A percentile compares a stretch with the other conserved stretches of the same genome.
These are phyloP conservation scores for Argentina silus DNA, from an alignment of 2,797 vertebrate species.

Conservation along the genomic window DNA sequence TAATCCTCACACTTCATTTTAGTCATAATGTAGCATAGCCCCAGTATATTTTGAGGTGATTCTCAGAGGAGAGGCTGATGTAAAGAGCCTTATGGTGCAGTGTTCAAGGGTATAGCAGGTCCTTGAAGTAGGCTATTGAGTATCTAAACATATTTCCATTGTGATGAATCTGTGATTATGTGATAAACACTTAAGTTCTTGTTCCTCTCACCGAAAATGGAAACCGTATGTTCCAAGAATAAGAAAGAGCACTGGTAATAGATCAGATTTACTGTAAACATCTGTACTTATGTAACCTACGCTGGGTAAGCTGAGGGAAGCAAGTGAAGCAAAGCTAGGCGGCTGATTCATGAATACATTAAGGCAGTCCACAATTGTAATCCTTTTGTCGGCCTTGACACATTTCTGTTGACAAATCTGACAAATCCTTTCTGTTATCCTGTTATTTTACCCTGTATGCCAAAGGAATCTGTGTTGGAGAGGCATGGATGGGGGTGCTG, in stretches of 20 bases:
- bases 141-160: too few relatives aligned
- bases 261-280: not conserved
- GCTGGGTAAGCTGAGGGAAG: not conserved
- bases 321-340: not conserved
- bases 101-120: too few relatives aligned
- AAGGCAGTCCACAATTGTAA: slow-evolving; percentile 2
- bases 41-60: too few relatives aligned
- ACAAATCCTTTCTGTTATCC: slow-evolving; percentile 5
- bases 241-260: not conserved
- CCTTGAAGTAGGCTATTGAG: too few relatives aligned
- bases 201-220: too few relatives aligned
- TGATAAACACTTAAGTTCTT: not conserved
- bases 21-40: too few relatives aligned
- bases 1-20: too few relatives aligned
- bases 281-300: not conserved
- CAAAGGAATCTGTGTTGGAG: not conserved
- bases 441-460: slow-evolving; percentile 24
- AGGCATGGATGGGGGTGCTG: not conserved
- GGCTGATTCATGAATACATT: not conserved
- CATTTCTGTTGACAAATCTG: not conserved
- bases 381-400: slow-evolving; percentile 5
- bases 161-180: not conserved
- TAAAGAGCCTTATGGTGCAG: too few relatives aligned
- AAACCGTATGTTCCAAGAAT: too few relatives aligned
- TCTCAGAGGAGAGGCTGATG: too few relatives aligned